Evolutionary conservation across 2,797 vertebrate genomes (phyloP).

Genomic region (Anguilla pacifica): DNA sequence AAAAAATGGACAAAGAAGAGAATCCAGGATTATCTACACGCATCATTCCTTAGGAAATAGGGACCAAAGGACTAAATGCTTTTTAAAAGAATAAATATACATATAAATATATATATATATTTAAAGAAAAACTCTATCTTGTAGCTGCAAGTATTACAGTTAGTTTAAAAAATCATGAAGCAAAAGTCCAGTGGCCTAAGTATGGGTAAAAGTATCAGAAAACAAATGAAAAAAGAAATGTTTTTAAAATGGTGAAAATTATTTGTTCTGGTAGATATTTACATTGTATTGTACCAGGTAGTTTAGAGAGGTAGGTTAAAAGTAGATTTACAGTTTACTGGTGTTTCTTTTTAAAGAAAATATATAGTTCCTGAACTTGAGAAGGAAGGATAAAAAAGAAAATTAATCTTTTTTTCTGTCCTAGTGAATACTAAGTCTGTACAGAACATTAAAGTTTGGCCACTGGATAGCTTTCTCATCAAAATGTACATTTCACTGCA

Average conservation of each 20-base stretch:
- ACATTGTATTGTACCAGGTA: slow-evolving; percentile 59
- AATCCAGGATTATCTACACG: slow-evolving; percentile 92
- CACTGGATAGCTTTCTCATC: slow-evolving; percentile 73
- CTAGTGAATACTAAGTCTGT: slow-evolving; percentile 56
- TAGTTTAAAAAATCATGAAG: slow-evolving; percentile 72
- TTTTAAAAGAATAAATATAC: slow-evolving; percentile 90
- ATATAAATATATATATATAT: slow-evolving; percentile 76
- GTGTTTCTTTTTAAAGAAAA: slow-evolving; percentile 63
- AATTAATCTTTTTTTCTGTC: slow-evolving; percentile 50
- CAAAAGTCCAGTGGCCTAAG: slow-evolving; percentile 80
- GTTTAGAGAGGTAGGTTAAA: slow-evolving; percentile 62
- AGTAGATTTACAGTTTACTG: slow-evolving; percentile 77
- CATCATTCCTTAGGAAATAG: slow-evolving; percentile 99
- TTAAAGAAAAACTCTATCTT: slow-evolving; percentile 76
- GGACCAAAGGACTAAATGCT: slow-evolving; percentile 99
- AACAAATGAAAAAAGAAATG: slow-evolving; percentile 61
- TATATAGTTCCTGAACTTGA: slow-evolving; percentile 74
- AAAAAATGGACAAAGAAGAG: slow-evolving; percentile 68
- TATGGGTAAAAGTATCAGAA: slow-evolving; percentile 58
- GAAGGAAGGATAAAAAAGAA: slow-evolving; percentile 52
- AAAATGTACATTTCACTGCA: slow-evolving; percentile 64
- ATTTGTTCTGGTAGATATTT: slow-evolving; percentile 75
- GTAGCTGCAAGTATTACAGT: slow-evolving; percentile 82
- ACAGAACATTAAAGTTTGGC: slow-evolving; percentile 66
- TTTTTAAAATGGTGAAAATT: slow-evolving; percentile 52